Conservation (phyloP, 2,888 invertebrate genomes). For the Drosophila cyrtoloma region DNA sequence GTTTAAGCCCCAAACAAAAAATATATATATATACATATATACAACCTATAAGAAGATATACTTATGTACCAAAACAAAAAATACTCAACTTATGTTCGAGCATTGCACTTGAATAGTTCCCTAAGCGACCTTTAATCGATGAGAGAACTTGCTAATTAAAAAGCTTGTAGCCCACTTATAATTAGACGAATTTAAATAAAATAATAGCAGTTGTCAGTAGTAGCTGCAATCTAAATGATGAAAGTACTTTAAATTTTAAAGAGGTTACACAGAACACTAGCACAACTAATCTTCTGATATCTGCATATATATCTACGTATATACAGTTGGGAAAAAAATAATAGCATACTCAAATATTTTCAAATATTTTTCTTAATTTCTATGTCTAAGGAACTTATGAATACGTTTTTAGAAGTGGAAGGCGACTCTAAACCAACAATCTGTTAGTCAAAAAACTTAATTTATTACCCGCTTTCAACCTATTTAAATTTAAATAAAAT, state of each 20-base stretch:
- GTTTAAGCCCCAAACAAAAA: constrained; percentile 35
- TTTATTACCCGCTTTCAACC: too few species aligned
- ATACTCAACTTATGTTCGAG: constrained; percentile 48
- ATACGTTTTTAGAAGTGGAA: too few species aligned
- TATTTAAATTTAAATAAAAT: too few species aligned
- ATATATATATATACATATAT: constrained; percentile 5
- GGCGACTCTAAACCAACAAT: too few species aligned
- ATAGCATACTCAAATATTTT: neutral
- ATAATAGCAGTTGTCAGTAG: constrained; percentile 39
- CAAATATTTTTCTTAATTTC: neutral
- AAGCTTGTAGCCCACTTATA: constrained; percentile 66
- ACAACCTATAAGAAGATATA: constrained; percentile 18
- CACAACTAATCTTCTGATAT: constrained; percentile 32
- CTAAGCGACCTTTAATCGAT: constrained; percentile 63
- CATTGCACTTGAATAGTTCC: constrained; percentile 37
- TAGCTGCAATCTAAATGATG: constrained; percentile 23
- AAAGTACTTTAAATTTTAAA: constrained; percentile 4
- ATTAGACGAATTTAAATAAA: constrained; percentile 77
- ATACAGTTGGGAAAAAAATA: neutral
- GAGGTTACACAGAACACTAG: constrained; percentile 25
- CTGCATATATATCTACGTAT: constrained; percentile 23
- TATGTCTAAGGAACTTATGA: neutral
- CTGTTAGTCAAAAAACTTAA: too few species aligned
- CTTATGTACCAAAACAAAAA: constrained; percentile 41
- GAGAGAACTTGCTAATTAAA: constrained; percentile 62